Conservation (phyloP, 2,888 invertebrate genomes). For the Drosophila imparisetae region DNA sequence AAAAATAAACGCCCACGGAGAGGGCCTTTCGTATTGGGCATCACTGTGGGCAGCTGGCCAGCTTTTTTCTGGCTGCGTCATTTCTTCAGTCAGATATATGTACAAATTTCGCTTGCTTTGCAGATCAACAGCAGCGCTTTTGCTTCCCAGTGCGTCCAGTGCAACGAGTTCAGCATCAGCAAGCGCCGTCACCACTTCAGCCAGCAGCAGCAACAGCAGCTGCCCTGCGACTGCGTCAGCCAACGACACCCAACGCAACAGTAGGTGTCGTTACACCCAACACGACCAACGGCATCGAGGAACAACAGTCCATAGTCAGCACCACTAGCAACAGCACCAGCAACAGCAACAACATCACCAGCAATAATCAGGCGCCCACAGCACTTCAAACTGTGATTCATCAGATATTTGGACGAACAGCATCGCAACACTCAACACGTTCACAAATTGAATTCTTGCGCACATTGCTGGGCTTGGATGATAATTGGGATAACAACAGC, state of each 20-base stretch:
- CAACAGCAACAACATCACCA: slow-evolving; percentile 11
- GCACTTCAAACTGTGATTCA: slow-evolving; percentile 54
- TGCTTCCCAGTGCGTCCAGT: slow-evolving; percentile 84
- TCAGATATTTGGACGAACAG: slow-evolving; percentile 48
- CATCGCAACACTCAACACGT: slow-evolving; percentile 35
- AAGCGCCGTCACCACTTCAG: slow-evolving; percentile 23
- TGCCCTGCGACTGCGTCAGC: slow-evolving; percentile 58
- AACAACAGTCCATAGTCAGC: slow-evolving; percentile 37
- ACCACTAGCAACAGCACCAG: slow-evolving; percentile 14
- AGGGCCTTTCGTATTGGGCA: slow-evolving; percentile 30
- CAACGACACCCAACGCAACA: slow-evolving; percentile 80
- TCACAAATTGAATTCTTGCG: slow-evolving; percentile 66
- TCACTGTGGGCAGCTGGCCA: slow-evolving; percentile 59
- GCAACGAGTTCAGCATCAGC: slow-evolving; percentile 78
- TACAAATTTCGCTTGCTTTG: slow-evolving; percentile 25
- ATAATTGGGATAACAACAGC: slow-evolving; percentile 62
- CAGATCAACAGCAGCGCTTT: slow-evolving; percentile 82
- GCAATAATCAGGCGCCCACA: slow-evolving; percentile 17
- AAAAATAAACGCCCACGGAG: slow-evolving; percentile 72
- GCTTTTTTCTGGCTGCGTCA: slow-evolving; percentile 42
- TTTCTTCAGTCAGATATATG: slow-evolving; percentile 32
- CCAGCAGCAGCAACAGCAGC: slow-evolving; percentile 39
- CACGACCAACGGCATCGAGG: slow-evolving; percentile 68
- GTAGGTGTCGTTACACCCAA: slow-evolving; percentile 80
- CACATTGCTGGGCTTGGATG: slow-evolving; percentile 66